A percentile compares a stretch with the other conserved stretches of the same genome.
phyloP scores from a whole-genome alignment of 2,888 invertebrate genomes.

The Pseudococcus longispinus region DNA sequence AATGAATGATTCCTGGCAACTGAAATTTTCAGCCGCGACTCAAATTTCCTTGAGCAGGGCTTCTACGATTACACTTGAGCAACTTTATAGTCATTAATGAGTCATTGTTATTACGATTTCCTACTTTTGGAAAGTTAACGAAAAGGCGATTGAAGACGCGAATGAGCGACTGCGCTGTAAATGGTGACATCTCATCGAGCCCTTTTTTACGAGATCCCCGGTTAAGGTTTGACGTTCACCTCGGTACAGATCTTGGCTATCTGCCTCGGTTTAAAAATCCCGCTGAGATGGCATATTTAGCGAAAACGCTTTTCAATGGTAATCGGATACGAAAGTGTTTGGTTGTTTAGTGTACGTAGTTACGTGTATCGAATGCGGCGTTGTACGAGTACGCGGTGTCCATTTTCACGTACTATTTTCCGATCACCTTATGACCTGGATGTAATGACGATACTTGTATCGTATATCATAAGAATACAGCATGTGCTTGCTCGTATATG shows the following conservation, averaged over 20 bases:
- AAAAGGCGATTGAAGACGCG: no score
- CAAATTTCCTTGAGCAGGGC: no score
- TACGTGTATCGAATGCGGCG: constrained; percentile 10
- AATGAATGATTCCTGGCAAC: no score
- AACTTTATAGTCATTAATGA: no score
- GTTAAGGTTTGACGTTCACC: no score
- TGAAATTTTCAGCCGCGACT: no score
- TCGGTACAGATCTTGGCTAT: not conserved
- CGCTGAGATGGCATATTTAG: not conserved
- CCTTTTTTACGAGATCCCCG: no score
- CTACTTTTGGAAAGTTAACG: no score
- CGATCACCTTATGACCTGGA: constrained; percentile 32
- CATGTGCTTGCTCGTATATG: not conserved
- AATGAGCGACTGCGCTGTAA: no score
- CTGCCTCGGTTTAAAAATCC: not conserved
- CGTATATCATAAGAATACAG: constrained; percentile 25
- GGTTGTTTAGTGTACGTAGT: not conserved
- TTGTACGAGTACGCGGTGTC: not conserved
- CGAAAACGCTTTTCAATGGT: not conserved
- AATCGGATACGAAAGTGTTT: constrained; percentile 17
- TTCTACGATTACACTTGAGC: no score
- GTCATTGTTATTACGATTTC: no score
- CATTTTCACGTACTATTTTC: constrained; percentile 30
- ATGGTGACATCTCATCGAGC: no score
- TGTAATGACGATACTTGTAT: constrained; percentile 22